A percentile compares a stretch with the other conserved stretches of the same genome.
Evolutionary conservation across 2,113 vertebrate species (phyloP).

Genomic region (Rhea americana): DNA sequence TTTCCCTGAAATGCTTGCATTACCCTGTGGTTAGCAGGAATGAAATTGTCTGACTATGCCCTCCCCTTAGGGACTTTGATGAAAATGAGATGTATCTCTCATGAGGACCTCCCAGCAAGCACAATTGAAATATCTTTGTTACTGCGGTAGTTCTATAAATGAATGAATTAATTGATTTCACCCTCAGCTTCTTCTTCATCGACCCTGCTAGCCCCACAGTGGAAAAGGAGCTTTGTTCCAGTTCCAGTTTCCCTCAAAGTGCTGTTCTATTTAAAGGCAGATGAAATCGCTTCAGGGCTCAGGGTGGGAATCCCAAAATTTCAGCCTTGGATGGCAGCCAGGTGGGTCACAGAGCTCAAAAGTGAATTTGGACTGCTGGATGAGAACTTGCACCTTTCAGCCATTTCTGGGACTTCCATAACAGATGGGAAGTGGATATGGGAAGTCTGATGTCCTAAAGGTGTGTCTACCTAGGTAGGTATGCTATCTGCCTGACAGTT

Average conservation of each 20-base stretch:
- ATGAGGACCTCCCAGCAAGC: constrained; percentile 52
- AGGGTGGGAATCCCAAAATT: constrained; percentile 11
- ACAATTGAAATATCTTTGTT: constrained; percentile 52
- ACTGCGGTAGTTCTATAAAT: constrained; percentile 47
- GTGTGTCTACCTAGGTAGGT: rapidly evolving
- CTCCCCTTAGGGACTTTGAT: neutral
- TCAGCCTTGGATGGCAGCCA: neutral
- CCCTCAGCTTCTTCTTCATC: constrained; percentile 44
- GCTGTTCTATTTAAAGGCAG: constrained; percentile 28
- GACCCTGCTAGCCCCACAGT: constrained; percentile 13
- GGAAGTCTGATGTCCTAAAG: too few species aligned
- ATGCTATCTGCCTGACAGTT: neutral
- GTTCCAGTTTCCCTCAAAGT: constrained; percentile 39
- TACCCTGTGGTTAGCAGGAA: constrained; percentile 37
- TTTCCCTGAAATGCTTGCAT: neutral
- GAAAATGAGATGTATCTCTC: constrained; percentile 65
- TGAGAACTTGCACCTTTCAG: neutral
- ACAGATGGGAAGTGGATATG: neutral
- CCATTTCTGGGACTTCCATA: neutral
- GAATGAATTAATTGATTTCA: constrained; percentile 72
- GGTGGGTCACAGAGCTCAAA: neutral
- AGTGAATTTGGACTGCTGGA: neutral
- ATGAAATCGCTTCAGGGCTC: neutral
- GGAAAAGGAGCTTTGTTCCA: constrained; percentile 55
- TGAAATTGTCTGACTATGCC: neutral